A percentile compares a stretch with the other conserved stretches of the same genome.
Evolutionary conservation across 1,140 invertebrate genomes (phyloP).

Genomic region (Manduca sexta): DNA sequence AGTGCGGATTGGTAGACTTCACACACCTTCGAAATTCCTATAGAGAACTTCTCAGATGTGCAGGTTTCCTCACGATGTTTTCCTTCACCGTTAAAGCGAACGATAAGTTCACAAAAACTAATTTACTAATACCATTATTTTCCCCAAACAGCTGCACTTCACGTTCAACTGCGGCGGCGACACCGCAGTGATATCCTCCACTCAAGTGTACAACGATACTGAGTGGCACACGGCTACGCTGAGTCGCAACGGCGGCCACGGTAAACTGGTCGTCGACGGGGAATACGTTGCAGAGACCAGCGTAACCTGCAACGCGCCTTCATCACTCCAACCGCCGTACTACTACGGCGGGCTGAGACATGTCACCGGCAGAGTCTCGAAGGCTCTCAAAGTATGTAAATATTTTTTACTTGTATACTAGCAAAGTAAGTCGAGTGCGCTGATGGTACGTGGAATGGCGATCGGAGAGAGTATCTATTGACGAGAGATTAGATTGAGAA

Average conservation of each 20-base stretch:
- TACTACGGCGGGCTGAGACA: constrained; percentile 83
- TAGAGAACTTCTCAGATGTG: too few relatives aligned
- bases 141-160: constrained; percentile 45
- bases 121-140: neutral
- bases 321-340: constrained; percentile 82
- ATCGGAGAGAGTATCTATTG: too few relatives aligned
- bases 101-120: too few relatives aligned
- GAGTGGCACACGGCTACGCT: constrained; percentile 88
- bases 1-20: too few relatives aligned
- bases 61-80: too few relatives aligned
- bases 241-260: constrained; percentile 73
- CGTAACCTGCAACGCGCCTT: constrained; percentile 72
- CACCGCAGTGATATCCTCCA: constrained; percentile 74
- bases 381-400: constrained; percentile 37
- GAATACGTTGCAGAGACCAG: constrained; percentile 72
- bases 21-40: too few relatives aligned
- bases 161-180: constrained; percentile 78
- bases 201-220: constrained; percentile 83
- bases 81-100: too few relatives aligned
- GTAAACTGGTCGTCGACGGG: constrained; percentile 81
- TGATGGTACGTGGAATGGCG: too few relatives aligned
- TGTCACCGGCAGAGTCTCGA: constrained; percentile 24
- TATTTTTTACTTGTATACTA: neutral
- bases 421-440: too few relatives aligned
- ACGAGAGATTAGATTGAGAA: too few relatives aligned